Conservation (phyloP, 2,797 vertebrate species). For the Luscinia luscinia region DNA sequence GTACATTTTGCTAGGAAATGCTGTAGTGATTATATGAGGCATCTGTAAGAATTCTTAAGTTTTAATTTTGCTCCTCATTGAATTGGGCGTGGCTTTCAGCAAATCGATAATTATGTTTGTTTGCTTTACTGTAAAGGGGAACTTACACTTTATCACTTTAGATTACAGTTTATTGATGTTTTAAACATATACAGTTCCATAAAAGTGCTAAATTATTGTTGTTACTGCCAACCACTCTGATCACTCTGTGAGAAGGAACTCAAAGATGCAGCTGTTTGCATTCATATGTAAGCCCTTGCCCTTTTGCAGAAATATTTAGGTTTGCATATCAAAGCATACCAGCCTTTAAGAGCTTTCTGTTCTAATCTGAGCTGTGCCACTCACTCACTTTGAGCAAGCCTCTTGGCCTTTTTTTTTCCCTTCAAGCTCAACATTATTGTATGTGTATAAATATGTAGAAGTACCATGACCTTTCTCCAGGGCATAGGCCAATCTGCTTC, state of each 20-base stretch:
- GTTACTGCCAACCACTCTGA: neutral
- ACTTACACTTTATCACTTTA: neutral
- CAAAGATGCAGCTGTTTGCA: slow-evolving; percentile 59
- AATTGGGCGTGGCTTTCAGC: neutral
- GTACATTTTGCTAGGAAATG: neutral
- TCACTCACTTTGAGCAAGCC: slow-evolving; percentile 17
- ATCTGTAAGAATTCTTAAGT: neutral
- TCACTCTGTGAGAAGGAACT: neutral
- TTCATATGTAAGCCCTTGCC: slow-evolving; percentile 57
- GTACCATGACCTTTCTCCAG: neutral
- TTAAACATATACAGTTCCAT: neutral
- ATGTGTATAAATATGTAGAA: slow-evolving; percentile 6
- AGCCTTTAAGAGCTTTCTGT: slow-evolving; percentile 53
- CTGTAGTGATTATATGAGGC: neutral
- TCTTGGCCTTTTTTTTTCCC: neutral
- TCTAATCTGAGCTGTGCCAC: slow-evolving; percentile 53
- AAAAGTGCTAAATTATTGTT: neutral
- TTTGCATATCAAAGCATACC: slow-evolving; percentile 73
- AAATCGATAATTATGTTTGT: neutral
- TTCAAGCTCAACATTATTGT: slow-evolving; percentile 8
- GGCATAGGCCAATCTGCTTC: neutral
- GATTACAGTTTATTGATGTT: neutral
- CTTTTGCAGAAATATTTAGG: slow-evolving; percentile 64
- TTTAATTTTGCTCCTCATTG: neutral
- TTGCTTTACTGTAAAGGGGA: neutral